Conservation (phyloP, 2,113 vertebrate genomes). For the Tragulus kanchil region DNA sequence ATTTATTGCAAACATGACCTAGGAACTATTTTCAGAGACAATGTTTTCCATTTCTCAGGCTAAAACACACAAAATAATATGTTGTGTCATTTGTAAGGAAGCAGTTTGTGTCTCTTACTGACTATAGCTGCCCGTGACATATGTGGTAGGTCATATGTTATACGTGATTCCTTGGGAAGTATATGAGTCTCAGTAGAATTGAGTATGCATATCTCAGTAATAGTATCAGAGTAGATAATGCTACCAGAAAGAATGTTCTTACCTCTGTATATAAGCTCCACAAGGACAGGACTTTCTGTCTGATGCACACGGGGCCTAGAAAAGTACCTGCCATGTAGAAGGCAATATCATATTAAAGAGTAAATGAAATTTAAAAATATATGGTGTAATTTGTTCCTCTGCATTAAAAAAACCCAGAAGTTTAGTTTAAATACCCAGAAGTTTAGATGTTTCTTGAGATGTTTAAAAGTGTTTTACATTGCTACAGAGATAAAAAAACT, state of each 20-base stretch:
- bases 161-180: background rate
- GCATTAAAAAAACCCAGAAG: background rate
- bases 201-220: background rate
- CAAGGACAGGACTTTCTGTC: background rate
- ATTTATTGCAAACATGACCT: background rate
- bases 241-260: background rate
- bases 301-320: background rate
- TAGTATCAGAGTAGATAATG: background rate
- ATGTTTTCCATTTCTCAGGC: background rate
- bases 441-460: conserved; percentile 22
- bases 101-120: background rate
- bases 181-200: background rate
- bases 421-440: background rate
- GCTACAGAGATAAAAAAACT: background rate
- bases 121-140: background rate
- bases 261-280: background rate
- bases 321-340: background rate
- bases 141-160: background rate
- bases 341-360: background rate
- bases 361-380: background rate
- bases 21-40: conserved; percentile 2
- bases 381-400: background rate
- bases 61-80: background rate
- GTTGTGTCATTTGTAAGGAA: background rate
- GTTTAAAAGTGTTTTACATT: conserved; percentile 13